Evolutionary conservation across 2,113 vertebrate genomes (phyloP), one percentile per base, ranked within the genome.

Genomic region (Microtus richardsoni): DNA sequence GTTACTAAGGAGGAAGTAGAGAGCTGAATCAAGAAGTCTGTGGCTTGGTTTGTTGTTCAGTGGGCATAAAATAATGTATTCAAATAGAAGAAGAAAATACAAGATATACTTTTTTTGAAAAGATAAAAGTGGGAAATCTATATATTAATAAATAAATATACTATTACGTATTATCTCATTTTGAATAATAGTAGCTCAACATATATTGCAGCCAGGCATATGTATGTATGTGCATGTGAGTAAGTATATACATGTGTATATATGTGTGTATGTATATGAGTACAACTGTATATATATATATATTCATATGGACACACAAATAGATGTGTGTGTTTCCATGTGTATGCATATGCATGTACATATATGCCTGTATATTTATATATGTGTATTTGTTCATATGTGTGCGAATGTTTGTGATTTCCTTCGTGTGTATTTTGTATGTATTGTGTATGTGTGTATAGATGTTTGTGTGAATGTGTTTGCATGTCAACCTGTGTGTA

Each of bases 41-140:
- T 92, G 12, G 4, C 17, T 17, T 36, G 22, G 33, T 54, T 36
- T 26, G 64, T 28, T 91, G 44, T 75, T 64, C 26, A 1, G 7
- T 94, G 66, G 62, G 30, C 95, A 75, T 68, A 75, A 92, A 36
- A 17, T 7, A 7, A 66, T 78, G 5, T 30, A n/a, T 1, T 7
- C 0, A 52, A 44, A 3, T 39, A 39, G 73, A 78, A n/a, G n/a
- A 62, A 17, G 13, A 85, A 39, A 22, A 68, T 86, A 19, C 0
- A 68, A 49, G 92, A 41, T 8, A 85, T 93, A 41, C 26, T 89
- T 8, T 8, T 8, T 91, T 92, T 75, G 36, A 96, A 94, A 52
- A 93, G 0, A 5, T 0, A 68, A 47, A 68, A 36, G 1, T 33
- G 36, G 5, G 3, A 85, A 24, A 86, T 7, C 17, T n/a, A 84